Conservation (phyloP, 2,888 invertebrate species). For the Mycogona germanica region DNA sequence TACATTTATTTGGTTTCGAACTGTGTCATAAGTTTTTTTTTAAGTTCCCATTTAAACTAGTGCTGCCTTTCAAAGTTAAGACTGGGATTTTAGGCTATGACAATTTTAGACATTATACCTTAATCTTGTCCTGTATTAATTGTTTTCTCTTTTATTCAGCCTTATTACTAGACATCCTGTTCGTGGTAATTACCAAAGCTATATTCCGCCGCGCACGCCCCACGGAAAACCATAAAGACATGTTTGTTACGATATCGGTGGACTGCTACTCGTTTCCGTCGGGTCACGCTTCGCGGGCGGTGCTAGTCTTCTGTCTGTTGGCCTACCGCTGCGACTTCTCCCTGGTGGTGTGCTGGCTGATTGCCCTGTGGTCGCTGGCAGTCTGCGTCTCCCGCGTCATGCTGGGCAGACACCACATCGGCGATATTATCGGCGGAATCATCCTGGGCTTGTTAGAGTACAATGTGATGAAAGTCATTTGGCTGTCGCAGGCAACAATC, state of each 20-base stretch:
- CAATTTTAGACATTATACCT: not conserved
- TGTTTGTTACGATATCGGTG: conserved; percentile 55
- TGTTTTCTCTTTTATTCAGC: conserved; percentile 44
- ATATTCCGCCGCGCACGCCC: conserved; percentile 64
- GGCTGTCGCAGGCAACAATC: conserved; percentile 42
- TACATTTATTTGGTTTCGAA: no score
- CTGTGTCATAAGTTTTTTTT: no score
- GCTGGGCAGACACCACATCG: conserved; percentile 69
- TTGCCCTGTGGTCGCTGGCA: conserved; percentile 59
- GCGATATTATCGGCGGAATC: conserved; percentile 69
- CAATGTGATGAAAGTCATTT: conserved; percentile 46
- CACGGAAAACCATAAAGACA: conserved; percentile 49
- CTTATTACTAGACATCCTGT: conserved; percentile 62
- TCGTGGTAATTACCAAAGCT: conserved; percentile 66
- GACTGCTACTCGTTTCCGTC: conserved; percentile 92
- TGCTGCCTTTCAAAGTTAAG: not conserved
- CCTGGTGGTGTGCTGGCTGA: conserved; percentile 45
- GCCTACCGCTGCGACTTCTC: conserved; percentile 27
- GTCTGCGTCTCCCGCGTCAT: conserved; percentile 69
- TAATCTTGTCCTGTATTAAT: no score
- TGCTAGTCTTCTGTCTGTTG: conserved; percentile 42
- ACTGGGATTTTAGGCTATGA: no score
- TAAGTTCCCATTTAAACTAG: no score
- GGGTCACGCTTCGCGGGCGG: conserved; percentile 78
- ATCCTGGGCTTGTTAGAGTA: conserved; percentile 59